Evolutionary conservation across 2,113 vertebrate species (phyloP).

Genomic region (Triplophysa siluroides): DNA sequence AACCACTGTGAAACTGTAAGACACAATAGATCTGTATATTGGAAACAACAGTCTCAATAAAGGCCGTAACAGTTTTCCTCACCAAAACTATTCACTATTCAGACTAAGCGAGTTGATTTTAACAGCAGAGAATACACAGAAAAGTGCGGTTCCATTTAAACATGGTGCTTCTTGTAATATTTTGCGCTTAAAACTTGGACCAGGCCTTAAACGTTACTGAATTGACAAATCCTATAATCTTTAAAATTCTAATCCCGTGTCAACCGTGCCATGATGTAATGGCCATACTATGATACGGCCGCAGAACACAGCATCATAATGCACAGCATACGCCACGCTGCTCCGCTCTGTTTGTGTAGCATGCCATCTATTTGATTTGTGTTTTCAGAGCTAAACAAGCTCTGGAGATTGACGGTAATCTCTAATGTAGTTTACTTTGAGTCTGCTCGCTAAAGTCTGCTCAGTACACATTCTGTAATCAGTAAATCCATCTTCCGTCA

Average conservation of each 20-base stretch:
- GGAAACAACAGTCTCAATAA: neutral
- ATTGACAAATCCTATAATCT: conserved; percentile 1
- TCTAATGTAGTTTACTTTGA: conserved; percentile 2
- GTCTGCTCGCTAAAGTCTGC: conserved; percentile 4
- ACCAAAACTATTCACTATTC: neutral
- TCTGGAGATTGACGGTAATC: conserved; percentile 7
- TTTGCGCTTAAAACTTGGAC: neutral
- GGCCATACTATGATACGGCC: neutral
- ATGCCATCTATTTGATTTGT: conserved; percentile 26
- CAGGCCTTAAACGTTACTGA: neutral
- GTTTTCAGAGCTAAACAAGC: conserved; percentile 13
- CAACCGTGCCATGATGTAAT: neutral
- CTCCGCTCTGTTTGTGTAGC: neutral
- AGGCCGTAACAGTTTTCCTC: neutral
- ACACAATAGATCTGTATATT: neutral
- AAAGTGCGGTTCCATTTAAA: too few species aligned
- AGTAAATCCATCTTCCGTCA: conserved; percentile 4
- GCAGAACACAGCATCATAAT: neutral
- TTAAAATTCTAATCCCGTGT: neutral
- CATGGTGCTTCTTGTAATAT: too few species aligned
- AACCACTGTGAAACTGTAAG: neutral
- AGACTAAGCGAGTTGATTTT: too few species aligned
- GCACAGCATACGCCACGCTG: neutral
- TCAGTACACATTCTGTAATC: neutral
- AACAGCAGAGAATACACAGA: too few species aligned